These are phyloP conservation scores for Styela clava DNA, from an alignment of 23 tunicate genomes.

Conservation along the genomic window DNA sequence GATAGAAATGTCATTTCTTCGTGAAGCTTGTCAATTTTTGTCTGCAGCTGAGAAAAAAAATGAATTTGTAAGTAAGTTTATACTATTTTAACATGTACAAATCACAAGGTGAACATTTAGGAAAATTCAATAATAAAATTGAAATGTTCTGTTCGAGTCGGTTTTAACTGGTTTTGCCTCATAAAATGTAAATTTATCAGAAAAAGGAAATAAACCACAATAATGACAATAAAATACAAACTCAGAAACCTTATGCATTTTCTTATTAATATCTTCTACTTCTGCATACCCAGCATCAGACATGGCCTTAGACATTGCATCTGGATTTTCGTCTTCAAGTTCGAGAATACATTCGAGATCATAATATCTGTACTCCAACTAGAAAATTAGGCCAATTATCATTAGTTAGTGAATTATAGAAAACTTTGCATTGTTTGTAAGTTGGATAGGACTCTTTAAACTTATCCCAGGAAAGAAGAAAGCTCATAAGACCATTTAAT, in stretches of 20 bases:
- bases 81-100: no score
- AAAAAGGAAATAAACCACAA: no score
- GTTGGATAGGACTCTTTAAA: background rate
- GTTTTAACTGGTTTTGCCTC: no score
- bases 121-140: no score
- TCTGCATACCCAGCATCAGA: slow-evolving; percentile 32
- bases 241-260: slow-evolving; percentile 16
- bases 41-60: slow-evolving; percentile 1
- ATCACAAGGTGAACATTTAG: no score
- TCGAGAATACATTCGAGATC: slow-evolving; percentile 61
- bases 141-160: no score
- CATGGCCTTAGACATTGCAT: slow-evolving; percentile 37
- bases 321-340: slow-evolving; percentile 56
- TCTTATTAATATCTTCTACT: slow-evolving; percentile 27
- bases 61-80: no score
- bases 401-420: background rate
- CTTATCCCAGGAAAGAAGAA: no score
- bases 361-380: slow-evolving; percentile 31
- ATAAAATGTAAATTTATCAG: no score
- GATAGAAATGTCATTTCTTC: slow-evolving; percentile 4
- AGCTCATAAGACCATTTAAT: no score
- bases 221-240: no score
- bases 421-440: background rate
- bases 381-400: background rate
- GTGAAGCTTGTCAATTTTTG: background rate